Evolutionary conservation across 2,888 invertebrate species (phyloP).

Genomic region (Drosophila neonasuta): DNA sequence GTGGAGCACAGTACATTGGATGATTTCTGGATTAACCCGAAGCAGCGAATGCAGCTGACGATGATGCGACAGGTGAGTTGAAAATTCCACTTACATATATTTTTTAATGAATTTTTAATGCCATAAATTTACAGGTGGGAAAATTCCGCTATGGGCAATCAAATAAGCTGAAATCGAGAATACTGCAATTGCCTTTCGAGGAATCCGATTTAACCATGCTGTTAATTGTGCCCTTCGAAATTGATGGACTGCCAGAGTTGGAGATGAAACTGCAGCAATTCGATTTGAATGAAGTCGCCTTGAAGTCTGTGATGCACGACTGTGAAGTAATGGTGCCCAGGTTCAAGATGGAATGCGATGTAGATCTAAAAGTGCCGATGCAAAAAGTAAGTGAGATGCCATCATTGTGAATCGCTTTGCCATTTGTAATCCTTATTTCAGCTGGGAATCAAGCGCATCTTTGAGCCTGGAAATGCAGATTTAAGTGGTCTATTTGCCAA

Average conservation of each 20-base stretch:
- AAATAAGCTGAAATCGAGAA: constrained; percentile 83
- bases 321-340: constrained; percentile 87
- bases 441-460: constrained; percentile 78
- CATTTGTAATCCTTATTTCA: background rate
- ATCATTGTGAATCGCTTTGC: background rate
- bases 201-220: constrained; percentile 88
- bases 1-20: constrained; percentile 83
- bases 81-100: too few species aligned
- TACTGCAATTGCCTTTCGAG: constrained; percentile 88
- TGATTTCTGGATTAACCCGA: constrained; percentile 86
- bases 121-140: constrained; percentile 69
- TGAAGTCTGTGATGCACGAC: constrained; percentile 83
- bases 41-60: constrained; percentile 81
- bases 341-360: constrained; percentile 89
- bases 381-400: constrained; percentile 83
- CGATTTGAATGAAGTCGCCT: constrained; percentile 83
- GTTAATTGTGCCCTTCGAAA: constrained; percentile 87
- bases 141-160: constrained; percentile 83
- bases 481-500: constrained; percentile 85
- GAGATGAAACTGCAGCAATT: constrained; percentile 85
- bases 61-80: constrained; percentile 85
- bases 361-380: constrained; percentile 85
- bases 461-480: constrained; percentile 82
- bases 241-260: constrained; percentile 85
- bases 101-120: background rate